Conservation (phyloP, 1,140 invertebrate species). For the Drosophila orosa region DNA sequence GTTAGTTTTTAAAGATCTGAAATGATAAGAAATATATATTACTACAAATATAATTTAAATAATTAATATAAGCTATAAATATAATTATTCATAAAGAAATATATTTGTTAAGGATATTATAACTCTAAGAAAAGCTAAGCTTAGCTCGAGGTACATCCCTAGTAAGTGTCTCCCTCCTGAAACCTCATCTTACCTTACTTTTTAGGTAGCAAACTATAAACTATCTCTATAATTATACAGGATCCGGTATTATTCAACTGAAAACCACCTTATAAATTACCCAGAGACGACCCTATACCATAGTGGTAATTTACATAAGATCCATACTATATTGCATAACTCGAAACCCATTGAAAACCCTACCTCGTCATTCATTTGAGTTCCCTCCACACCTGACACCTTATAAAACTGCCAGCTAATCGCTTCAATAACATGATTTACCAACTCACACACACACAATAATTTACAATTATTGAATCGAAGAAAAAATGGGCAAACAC, state of each 20-base stretch:
- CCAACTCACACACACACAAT: slow-evolving; percentile 69
- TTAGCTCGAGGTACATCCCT: no score
- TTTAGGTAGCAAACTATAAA: neutral
- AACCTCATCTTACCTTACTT: neutral
- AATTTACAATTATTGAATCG: slow-evolving; percentile 80
- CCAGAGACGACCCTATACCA: neutral
- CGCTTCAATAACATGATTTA: slow-evolving; percentile 80
- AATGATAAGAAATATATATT: neutral
- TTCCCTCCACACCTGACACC: slow-evolving; percentile 43
- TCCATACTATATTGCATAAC: slow-evolving; percentile 20
- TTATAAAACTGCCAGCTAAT: slow-evolving; percentile 77
- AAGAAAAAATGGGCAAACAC: slow-evolving; percentile 39
- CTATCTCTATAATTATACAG: neutral
- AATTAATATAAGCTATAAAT: no score
- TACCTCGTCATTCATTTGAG: neutral
- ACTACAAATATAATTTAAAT: neutral
- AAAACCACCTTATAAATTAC: neutral
- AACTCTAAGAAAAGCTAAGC: neutral
- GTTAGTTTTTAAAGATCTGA: slow-evolving; percentile 10
- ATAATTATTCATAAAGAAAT: neutral
- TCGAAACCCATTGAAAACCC: neutral
- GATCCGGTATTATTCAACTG: neutral
- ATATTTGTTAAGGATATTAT: neutral
- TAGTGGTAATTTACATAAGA: neutral
- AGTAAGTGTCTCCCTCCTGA: neutral